phyloP scores from a whole-genome alignment of 2,888 invertebrate genomes.

The Lacanobia wlatinum region DNA sequence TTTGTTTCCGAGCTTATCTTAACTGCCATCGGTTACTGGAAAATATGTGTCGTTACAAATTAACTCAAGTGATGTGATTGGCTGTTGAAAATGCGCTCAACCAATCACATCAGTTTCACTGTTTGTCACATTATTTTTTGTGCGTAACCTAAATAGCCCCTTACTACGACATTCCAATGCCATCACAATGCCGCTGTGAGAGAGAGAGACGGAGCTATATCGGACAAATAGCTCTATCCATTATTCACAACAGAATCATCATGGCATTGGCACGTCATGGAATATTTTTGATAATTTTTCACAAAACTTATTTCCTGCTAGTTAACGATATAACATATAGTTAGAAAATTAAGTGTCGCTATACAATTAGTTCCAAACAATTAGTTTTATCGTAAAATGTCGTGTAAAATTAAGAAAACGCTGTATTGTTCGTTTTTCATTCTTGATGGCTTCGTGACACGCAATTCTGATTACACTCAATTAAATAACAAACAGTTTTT shows the following conservation, averaged over 20 bases:
- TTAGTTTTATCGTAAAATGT: conserved; percentile 11
- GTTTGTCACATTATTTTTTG: neutral
- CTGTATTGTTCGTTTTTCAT: neutral
- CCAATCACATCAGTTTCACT: no score
- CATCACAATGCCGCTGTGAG: neutral
- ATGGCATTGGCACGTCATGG: no score
- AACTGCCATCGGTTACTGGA: neutral
- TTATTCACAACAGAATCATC: neutral
- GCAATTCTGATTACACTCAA: neutral
- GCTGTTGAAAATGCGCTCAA: neutral
- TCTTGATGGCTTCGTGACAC: conserved; percentile 8
- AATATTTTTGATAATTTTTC: neutral
- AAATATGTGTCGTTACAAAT: neutral
- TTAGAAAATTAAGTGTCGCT: neutral
- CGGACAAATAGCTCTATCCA: no score
- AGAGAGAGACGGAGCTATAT: no score
- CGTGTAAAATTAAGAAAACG: conserved; percentile 19
- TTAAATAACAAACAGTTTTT: neutral
- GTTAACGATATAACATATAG: neutral
- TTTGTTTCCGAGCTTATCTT: neutral
- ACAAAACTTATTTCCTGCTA: neutral
- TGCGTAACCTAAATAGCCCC: no score
- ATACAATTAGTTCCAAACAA: neutral
- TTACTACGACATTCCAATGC: neutral
- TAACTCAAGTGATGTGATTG: neutral